These are phyloP conservation scores for Drosophila funebris DNA, from an alignment of 1,140 invertebrate genomes.

Conservation along the genomic window DNA sequence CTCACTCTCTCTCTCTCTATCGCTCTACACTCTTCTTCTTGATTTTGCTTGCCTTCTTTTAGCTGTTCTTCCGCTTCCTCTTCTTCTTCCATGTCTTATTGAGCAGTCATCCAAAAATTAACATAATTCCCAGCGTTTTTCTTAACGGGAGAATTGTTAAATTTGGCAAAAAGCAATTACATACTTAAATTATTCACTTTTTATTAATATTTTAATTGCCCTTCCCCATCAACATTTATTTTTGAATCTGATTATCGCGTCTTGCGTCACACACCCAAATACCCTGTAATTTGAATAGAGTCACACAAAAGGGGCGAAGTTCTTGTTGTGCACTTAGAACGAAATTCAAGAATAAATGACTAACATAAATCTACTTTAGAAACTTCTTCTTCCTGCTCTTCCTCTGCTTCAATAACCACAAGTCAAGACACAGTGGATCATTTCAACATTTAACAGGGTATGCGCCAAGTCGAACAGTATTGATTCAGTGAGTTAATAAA, in stretches of 20 bases:
- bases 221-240: constrained; percentile 14
- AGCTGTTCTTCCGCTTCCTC: background rate
- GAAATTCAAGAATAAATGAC: too few species aligned
- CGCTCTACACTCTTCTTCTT: background rate
- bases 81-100: background rate
- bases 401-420: too few species aligned
- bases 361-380: too few species aligned
- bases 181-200: constrained; percentile 3
- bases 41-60: background rate
- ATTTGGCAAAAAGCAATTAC: constrained; percentile 21
- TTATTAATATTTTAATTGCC: constrained; percentile 8
- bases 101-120: constrained; percentile 4
- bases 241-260: constrained; percentile 8
- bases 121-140: background rate
- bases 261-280: constrained; percentile 1
- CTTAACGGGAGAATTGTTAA: constrained; percentile 17
- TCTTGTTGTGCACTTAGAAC: too few species aligned
- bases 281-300: background rate
- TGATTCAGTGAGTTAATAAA: too few species aligned
- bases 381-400: too few species aligned
- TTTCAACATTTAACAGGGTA: too few species aligned
- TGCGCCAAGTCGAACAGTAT: too few species aligned
- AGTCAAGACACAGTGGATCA: too few species aligned
- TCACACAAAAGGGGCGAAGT: background rate
- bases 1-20: background rate